Evolutionary conservation across 1,140 invertebrate species (phyloP).

Genomic region (Planococcus citri): DNA sequence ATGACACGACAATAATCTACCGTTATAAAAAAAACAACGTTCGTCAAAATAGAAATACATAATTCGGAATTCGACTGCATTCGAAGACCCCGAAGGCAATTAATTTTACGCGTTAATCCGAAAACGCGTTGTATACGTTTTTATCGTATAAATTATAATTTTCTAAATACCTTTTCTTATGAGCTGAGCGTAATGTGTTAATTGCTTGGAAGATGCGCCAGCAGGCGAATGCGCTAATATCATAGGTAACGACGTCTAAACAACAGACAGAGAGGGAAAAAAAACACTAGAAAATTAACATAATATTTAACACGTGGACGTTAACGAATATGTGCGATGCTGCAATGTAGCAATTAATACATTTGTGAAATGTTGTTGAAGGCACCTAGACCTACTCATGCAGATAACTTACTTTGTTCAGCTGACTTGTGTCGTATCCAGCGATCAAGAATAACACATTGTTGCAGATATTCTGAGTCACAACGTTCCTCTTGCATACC

Average conservation of each 20-base stretch:
- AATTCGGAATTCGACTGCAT: too few relatives aligned
- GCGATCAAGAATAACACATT: slow-evolving; percentile 28
- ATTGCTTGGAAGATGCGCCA: slow-evolving; percentile 45
- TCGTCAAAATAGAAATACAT: too few relatives aligned
- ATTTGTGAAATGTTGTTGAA: too few relatives aligned
- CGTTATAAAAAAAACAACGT: neutral
- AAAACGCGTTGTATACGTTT: too few relatives aligned
- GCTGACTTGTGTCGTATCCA: slow-evolving; percentile 28
- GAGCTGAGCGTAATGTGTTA: slow-evolving; percentile 41
- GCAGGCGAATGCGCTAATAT: slow-evolving; percentile 70
- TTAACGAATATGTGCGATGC: neutral
- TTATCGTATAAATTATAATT: neutral
- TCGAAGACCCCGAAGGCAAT: neutral
- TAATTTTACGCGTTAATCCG: neutral
- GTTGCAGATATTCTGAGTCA: slow-evolving; percentile 24
- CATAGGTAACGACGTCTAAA: slow-evolving; percentile 54
- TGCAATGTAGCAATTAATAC: neutral
- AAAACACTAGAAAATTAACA: neutral
- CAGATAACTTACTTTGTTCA: slow-evolving; percentile 31
- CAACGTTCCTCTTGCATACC: slow-evolving; percentile 23
- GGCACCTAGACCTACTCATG: too few relatives aligned
- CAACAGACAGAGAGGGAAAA: slow-evolving; percentile 24
- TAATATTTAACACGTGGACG: neutral
- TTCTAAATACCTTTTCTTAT: slow-evolving; percentile 28
- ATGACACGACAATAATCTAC: neutral